Conservation (phyloP, 1,140 invertebrate genomes). For the Chrysomallon squamiferum region DNA sequence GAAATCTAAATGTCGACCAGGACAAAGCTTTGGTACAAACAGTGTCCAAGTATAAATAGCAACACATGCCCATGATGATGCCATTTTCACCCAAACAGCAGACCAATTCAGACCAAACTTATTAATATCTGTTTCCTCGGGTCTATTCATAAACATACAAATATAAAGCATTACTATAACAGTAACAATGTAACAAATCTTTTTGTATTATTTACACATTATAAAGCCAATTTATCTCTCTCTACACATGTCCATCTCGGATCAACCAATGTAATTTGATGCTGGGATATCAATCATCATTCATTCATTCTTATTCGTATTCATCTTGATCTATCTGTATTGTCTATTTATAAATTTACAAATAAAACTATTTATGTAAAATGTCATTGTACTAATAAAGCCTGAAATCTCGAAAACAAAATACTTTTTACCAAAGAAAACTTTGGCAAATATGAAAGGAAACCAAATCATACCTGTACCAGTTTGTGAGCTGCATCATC, state of each 20-base stretch:
- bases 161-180: slow-evolving; percentile 2
- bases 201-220: not conserved
- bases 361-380: too few species aligned
- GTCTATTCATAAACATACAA: slow-evolving; percentile 33
- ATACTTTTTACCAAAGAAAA: too few species aligned
- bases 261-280: not conserved
- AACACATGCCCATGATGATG: slow-evolving; percentile 94
- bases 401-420: too few species aligned
- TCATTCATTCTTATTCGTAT: not conserved
- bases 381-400: too few species aligned
- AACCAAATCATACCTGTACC: slow-evolving; percentile 63
- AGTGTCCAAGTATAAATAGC: slow-evolving; percentile 92
- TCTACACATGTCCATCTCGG: not conserved
- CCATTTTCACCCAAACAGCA: slow-evolving; percentile 98
- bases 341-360: too few species aligned
- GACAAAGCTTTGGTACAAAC: slow-evolving; percentile 83
- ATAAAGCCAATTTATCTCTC: not conserved
- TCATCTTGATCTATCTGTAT: not conserved
- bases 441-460: too few species aligned
- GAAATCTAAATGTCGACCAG: slow-evolving; percentile 82
- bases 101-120: slow-evolving; percentile 59
- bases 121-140: slow-evolving; percentile 48
- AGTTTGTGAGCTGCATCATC: slow-evolving; percentile 67
- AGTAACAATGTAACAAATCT: not conserved
- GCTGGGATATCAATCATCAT: not conserved